Evolutionary conservation across 2,797 vertebrate genomes (phyloP).

Genomic region (Tiaroga cobitis): DNA sequence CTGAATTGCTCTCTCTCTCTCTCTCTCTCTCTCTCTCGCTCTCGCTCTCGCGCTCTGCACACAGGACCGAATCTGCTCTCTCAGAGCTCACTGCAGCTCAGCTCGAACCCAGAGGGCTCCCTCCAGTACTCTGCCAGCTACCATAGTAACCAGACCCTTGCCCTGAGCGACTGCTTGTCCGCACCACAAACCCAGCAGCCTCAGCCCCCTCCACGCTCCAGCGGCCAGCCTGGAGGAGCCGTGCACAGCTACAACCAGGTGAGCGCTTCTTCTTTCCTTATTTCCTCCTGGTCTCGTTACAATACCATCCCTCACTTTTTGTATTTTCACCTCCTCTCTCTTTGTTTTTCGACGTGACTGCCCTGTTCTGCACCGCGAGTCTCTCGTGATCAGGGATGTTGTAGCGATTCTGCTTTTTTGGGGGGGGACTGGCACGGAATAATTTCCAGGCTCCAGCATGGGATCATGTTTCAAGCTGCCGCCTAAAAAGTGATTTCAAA

Average conservation of each 20-base stretch:
- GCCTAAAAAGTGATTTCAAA: conserved; percentile 22
- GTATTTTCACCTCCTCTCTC: neutral
- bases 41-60: conserved; percentile 48
- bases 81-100: conserved; percentile 98
- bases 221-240: conserved; percentile 87
- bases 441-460: neutral
- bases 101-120: conserved; percentile 96
- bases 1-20: conserved; percentile 75
- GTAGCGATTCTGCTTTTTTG: neutral
- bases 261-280: conserved; percentile 63
- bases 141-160: conserved; percentile 98
- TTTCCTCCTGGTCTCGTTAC: neutral
- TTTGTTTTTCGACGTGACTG: neutral
- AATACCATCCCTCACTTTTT: conserved; percentile 23
- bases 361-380: neutral
- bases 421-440: neutral
- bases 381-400: neutral
- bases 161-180: conserved; percentile 89
- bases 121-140: conserved; percentile 99
- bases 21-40: conserved; percentile 54
- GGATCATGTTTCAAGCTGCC: conserved; percentile 33
- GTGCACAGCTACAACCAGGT: conserved; percentile 98
- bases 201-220: conserved; percentile 70
- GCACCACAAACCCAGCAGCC: conserved; percentile 81
- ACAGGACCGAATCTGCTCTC: conserved; percentile 95